These are phyloP conservation scores for Anoura caudifer DNA, from an alignment of 2,113 vertebrate genomes.

Conservation along the genomic window DNA sequence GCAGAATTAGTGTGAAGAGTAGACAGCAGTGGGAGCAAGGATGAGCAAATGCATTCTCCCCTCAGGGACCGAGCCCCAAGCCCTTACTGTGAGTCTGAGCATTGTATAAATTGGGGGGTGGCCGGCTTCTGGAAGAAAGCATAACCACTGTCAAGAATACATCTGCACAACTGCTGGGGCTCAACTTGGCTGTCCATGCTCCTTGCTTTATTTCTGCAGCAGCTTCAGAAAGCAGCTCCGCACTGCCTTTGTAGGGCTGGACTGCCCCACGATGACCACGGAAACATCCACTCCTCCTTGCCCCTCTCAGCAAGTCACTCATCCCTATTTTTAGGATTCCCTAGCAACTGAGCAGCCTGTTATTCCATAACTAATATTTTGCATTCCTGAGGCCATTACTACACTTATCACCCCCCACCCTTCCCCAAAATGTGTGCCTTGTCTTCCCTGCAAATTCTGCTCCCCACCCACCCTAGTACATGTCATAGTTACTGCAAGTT, in stretches of 20 bases:
- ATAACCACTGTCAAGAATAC: neutral
- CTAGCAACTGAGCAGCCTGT: constrained; percentile 28
- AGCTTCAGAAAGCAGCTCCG: neutral
- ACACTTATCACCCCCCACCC: neutral
- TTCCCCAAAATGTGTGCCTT: neutral
- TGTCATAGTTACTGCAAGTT: neutral
- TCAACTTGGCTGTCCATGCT: neutral
- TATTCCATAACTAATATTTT: constrained; percentile 48
- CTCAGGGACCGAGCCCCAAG: neutral
- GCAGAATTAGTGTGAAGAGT: neutral
- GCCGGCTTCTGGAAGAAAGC: neutral
- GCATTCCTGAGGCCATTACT: constrained; percentile 10
- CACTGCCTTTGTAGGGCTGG: neutral
- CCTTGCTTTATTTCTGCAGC: neutral
- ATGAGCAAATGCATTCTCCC: neutral
- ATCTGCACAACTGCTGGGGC: neutral
- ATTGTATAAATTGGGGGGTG: neutral
- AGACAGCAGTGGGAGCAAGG: neutral
- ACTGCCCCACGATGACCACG: neutral
- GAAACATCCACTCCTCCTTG: neutral
- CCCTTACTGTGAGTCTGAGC: neutral
- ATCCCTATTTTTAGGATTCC: constrained; percentile 50
- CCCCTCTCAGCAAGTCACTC: neutral
- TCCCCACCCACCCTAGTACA: neutral
- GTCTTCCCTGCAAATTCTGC: neutral